Evolutionary conservation across 2,797 vertebrate genomes (phyloP).

Genomic region (Acanthurus lineatus): DNA sequence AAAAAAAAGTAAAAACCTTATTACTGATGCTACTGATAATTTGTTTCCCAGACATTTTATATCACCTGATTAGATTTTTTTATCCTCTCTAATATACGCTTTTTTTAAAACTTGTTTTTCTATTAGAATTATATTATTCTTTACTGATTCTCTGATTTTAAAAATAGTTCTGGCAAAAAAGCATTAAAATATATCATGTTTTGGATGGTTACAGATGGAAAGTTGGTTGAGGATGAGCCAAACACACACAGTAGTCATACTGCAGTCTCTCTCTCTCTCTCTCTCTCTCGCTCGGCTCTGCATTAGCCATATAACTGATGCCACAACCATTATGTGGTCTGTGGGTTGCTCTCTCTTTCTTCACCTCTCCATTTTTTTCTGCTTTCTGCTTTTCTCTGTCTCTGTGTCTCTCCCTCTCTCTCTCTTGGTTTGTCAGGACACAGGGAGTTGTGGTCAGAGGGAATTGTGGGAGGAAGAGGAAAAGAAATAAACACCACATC

Average conservation of each 20-base stretch:
- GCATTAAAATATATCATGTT: neutral
- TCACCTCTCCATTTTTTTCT: slow-evolving; percentile 53
- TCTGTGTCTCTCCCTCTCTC: slow-evolving; percentile 47
- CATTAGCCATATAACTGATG: slow-evolving; percentile 66
- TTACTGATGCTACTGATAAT: too few species aligned
- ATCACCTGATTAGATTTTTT: too few species aligned
- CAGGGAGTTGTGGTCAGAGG: slow-evolving; percentile 70
- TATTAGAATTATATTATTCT: too few species aligned
- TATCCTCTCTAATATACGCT: too few species aligned
- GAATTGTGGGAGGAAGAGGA: slow-evolving; percentile 68
- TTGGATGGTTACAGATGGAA: neutral
- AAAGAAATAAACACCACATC: slow-evolving; percentile 70
- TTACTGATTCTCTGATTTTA: too few species aligned
- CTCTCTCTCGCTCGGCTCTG: slow-evolving; percentile 8
- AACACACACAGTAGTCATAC: slow-evolving; percentile 1
- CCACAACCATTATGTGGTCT: slow-evolving; percentile 77
- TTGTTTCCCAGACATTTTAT: too few species aligned
- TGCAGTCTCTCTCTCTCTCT: slow-evolving; percentile 15
- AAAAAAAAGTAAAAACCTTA: too few species aligned
- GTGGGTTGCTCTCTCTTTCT: slow-evolving; percentile 74
- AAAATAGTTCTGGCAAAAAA: too few species aligned
- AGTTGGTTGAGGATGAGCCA: neutral
- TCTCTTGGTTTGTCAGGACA: slow-evolving; percentile 66
- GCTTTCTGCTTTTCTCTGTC: slow-evolving; percentile 28
- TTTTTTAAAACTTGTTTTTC: too few species aligned